phyloP scores from a whole-genome alignment of 2,797 vertebrate species.

The Rhinophrynus dorsalis region DNA sequence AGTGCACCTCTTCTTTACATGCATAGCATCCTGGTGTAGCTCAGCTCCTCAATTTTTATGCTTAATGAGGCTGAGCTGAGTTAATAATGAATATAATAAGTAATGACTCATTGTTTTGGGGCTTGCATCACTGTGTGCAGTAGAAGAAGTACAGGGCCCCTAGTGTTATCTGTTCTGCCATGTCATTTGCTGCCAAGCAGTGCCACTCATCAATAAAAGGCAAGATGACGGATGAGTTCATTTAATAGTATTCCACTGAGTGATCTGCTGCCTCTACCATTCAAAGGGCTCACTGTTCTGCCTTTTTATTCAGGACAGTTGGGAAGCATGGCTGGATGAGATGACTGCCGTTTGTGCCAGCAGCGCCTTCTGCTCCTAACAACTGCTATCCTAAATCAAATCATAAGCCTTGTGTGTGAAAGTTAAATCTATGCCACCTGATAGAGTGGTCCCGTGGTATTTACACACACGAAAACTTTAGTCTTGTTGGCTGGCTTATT shows the following conservation, averaged over 20 bases:
- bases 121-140: constrained; percentile 61
- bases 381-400: constrained; percentile 72
- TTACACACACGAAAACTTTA: neutral
- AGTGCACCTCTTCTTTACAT: constrained; percentile 42
- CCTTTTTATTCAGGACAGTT: constrained; percentile 62
- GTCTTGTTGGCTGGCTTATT: constrained; percentile 12
- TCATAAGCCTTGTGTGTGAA: constrained; percentile 50
- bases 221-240: constrained; percentile 99
- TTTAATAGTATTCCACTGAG: constrained; percentile 97
- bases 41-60: constrained; percentile 89
- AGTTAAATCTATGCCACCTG: constrained; percentile 51
- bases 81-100: constrained; percentile 99
- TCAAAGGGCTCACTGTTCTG: constrained; percentile 57
- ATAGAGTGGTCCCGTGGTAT: neutral
- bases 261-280: constrained; percentile 76
- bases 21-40: constrained; percentile 51
- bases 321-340: constrained; percentile 61
- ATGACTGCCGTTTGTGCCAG: constrained; percentile 57
- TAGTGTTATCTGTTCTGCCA: constrained; percentile 88
- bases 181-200: constrained; percentile 89
- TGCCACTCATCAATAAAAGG: constrained; percentile 97
- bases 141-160: constrained; percentile 83
- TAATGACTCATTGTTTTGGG: constrained; percentile 92
- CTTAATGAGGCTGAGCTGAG: constrained; percentile 97
- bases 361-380: constrained; percentile 70